These are phyloP conservation scores for Tinamus major DNA, from an alignment of 2,797 vertebrate species.

Conservation along the genomic window DNA sequence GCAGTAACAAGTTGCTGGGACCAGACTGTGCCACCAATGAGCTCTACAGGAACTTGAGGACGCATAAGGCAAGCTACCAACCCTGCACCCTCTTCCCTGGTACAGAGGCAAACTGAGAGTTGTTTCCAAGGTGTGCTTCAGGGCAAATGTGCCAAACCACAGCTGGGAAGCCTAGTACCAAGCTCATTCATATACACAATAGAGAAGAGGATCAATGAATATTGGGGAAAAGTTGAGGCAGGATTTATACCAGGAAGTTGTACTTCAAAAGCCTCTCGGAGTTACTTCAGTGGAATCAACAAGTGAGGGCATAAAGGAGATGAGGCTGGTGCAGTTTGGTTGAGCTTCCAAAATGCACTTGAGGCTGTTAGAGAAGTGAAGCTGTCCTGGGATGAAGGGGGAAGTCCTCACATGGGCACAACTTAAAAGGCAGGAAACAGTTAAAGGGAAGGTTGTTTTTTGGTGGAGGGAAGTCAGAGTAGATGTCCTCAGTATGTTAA, in stretches of 20 bases:
- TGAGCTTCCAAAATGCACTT: not conserved
- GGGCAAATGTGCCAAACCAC: not conserved
- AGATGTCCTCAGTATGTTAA: not conserved
- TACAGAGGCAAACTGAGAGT: not conserved
- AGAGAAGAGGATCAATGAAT: not conserved
- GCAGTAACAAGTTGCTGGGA: not conserved
- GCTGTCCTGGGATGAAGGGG: not conserved
- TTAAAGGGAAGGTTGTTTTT: accelerated
- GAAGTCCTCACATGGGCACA: accelerated
- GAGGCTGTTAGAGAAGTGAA: not conserved
- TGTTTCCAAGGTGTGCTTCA: not conserved
- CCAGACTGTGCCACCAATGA: not conserved
- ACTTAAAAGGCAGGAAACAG: not conserved
- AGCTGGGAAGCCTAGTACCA: accelerated
- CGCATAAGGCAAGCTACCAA: accelerated
- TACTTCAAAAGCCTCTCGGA: not conserved
- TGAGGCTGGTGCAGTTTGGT: not conserved
- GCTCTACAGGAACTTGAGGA: not conserved
- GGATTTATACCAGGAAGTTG: accelerated
- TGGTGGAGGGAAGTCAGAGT: not conserved
- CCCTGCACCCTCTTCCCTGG: not conserved
- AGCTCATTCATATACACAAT: accelerated
- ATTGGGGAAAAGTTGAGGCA: accelerated
- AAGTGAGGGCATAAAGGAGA: not conserved
- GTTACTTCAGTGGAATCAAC: not conserved